Base-by-base conservation (phyloP, 2,888 invertebrate species). In the Metellina segmentata region DNA sequence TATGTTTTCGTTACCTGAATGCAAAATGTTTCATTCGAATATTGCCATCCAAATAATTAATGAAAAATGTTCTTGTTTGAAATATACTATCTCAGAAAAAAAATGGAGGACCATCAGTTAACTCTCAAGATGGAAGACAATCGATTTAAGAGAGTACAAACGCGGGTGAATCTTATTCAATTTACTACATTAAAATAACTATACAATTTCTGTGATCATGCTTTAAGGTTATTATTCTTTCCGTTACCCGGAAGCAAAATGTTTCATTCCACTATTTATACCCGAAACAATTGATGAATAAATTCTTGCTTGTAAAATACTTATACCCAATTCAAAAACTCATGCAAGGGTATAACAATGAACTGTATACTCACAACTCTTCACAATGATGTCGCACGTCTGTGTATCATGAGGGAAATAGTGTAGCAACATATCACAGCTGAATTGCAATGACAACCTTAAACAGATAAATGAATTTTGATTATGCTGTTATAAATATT, bases 371-470 rank as follows among this genome's bases (percentile, higher is more conserved):
- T 92, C 82, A 92, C 92, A 34, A 70, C 89, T 89, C 81, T 89
- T 92, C 53, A 90, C 51, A 20, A 89, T 83, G 48, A 92, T 85
- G 53, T 92, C 92, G 69, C 92, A 92, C 6, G 89, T 89, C 48
- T 92, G 92, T 9, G 89, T 86, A 13, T 92, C 92, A 8, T 92
- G 92, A 71, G 92, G 92, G 34, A 92, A 92, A 51, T 85, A 81
- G 1, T 89, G 85, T 6, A 92, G 83, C n/a, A 82, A 48, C 92
- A 92, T 92, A 69, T 92, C 92, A 48, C 92, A 92, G 49, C 92
- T 92, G 34, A 92, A 81, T 19, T 92, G 75, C 16, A 92, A 53
- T 61, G 92, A 92, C 48, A 92, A 72, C 51, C 92, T 92, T 13
- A 70, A 86, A 75, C 61, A 61, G 11, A 61, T 61, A 2, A 7